Percentiles rank a stretch among this genome's conserved stretches.
phyloP scores from a whole-genome alignment of 2,888 invertebrate genomes.

The Sinohyriopsis cumingii region DNA sequence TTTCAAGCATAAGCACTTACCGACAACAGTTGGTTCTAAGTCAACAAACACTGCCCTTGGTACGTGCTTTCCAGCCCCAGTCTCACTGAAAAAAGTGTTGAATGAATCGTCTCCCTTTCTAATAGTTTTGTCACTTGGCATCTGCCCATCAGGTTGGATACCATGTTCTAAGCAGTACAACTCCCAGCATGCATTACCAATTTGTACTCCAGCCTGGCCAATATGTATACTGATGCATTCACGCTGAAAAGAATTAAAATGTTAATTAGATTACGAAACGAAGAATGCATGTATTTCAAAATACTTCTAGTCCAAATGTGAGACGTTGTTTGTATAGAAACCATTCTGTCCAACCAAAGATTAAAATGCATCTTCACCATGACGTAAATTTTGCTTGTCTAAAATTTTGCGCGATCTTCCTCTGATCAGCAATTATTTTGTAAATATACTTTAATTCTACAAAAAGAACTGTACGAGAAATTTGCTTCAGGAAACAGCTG shows the following conservation, averaged over 20 bases:
- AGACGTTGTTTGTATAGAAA: too few species aligned
- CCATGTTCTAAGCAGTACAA: slow-evolving; percentile 76
- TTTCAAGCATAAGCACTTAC: slow-evolving; percentile 72
- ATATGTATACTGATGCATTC: slow-evolving; percentile 74
- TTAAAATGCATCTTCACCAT: too few species aligned
- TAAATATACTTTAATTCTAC: too few species aligned
- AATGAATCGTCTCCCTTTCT: slow-evolving; percentile 83
- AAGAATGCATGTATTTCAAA: too few species aligned
- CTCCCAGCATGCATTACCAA: slow-evolving; percentile 76
- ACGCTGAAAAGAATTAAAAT: slow-evolving; percentile 61
- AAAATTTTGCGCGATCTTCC: too few species aligned
- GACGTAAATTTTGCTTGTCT: too few species aligned
- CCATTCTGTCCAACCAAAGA: too few species aligned
- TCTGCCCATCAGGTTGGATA: slow-evolving; percentile 70
- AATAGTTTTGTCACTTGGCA: slow-evolving; percentile 53
- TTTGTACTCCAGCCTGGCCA: slow-evolving; percentile 73
- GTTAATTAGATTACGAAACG: too few species aligned
- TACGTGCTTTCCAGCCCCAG: slow-evolving; percentile 95
- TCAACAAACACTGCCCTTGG: slow-evolving; percentile 94
- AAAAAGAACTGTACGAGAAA: too few species aligned
- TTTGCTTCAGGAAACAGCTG: too few species aligned
- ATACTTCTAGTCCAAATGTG: too few species aligned
- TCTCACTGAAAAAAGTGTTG: slow-evolving; percentile 85
- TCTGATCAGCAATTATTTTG: too few species aligned
- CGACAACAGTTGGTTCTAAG: slow-evolving; percentile 95